phyloP scores from a whole-genome alignment of 2,113 vertebrate genomes.

The Parus major region DNA sequence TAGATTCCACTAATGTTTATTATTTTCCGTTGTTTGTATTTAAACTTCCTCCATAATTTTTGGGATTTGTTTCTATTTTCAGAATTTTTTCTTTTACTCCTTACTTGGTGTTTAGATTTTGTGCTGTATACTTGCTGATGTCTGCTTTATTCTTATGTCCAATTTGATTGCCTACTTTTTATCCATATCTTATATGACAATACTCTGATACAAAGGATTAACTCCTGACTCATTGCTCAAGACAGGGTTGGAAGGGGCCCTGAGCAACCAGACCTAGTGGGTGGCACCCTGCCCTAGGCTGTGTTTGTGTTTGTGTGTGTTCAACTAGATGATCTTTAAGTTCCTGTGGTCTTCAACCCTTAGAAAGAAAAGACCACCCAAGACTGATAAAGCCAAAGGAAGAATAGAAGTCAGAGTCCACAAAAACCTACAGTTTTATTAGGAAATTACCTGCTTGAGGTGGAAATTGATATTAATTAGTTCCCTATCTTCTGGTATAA shows the following conservation, averaged over 20 bases:
- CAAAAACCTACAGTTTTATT: background rate
- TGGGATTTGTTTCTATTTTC: background rate
- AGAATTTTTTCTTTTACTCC: background rate
- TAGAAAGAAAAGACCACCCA: background rate
- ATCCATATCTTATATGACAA: background rate
- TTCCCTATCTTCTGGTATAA: background rate
- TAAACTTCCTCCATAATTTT: background rate
- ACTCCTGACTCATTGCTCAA: background rate
- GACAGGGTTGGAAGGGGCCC: background rate
- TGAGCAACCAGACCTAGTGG: background rate
- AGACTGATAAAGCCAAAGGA: background rate
- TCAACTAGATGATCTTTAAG: background rate
- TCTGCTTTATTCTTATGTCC: background rate
- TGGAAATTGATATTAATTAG: background rate
- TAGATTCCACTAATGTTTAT: accelerated
- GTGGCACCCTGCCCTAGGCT: too few relatives aligned
- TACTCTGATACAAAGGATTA: background rate
- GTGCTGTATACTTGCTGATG: background rate
- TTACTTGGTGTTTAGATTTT: background rate
- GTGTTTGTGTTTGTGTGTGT: background rate
- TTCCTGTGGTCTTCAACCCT: background rate
- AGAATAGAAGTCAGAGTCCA: background rate
- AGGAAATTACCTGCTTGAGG: background rate
- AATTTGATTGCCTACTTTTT: background rate
- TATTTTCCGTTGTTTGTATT: background rate